phyloP scores from a whole-genome alignment of 2,888 invertebrate genomes.

The Campoletis raptor region DNA sequence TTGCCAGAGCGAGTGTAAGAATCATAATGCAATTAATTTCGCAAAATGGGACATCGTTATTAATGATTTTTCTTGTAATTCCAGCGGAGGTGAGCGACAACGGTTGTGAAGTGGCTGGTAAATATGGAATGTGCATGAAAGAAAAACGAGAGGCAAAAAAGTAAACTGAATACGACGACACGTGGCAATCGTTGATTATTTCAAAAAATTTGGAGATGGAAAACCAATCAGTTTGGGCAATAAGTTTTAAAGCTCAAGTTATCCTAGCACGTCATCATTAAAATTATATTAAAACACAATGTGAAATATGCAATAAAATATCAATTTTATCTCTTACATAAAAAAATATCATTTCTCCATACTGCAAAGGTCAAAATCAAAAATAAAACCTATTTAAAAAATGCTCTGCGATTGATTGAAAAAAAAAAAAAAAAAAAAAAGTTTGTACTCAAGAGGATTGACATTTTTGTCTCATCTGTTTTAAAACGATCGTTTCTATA shows the following conservation, averaged over 20 bases:
- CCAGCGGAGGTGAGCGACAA: conserved; percentile 62
- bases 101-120: conserved; percentile 59
- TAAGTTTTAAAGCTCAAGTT: not conserved
- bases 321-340: not conserved
- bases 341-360: not conserved
- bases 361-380: not conserved
- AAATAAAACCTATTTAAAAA: not conserved
- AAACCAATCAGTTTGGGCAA: not conserved
- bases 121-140: conserved; percentile 45
- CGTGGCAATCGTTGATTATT: not conserved
- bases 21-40: not conserved
- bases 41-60: not conserved
- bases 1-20: conserved; percentile 58
- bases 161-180: not conserved
- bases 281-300: not conserved
- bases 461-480: not conserved
- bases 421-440: not conserved
- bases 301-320: not conserved
- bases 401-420: not conserved
- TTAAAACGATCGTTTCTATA: not conserved
- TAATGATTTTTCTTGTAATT: conserved; percentile 1
- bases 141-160: not conserved
- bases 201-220: not conserved
- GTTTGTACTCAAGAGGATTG: not conserved
- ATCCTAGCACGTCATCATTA: not conserved